phyloP scores from a whole-genome alignment of 2,888 invertebrate species.

The Drosophila bunnanda region DNA sequence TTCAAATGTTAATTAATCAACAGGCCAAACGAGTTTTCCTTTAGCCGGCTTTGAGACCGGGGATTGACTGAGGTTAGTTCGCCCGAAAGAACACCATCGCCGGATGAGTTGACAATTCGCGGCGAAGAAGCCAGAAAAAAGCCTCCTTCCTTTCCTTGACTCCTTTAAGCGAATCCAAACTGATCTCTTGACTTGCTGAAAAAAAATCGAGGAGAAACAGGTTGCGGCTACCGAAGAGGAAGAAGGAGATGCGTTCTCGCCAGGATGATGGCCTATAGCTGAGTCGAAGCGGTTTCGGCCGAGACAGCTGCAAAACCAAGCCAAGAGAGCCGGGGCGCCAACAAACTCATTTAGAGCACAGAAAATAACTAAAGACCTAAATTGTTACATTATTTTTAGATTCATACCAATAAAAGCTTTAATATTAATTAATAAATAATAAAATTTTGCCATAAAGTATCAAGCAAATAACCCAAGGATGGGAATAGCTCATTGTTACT shows the following conservation, averaged over 20 bases:
- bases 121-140: conserved; percentile 30
- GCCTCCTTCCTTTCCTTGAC: conserved; percentile 16
- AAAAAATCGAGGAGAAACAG: conserved; percentile 20
- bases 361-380: background rate
- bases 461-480: background rate
- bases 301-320: conserved; percentile 47
- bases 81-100: background rate
- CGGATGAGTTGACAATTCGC: conserved; percentile 28
- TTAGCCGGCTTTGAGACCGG: conserved; percentile 19
- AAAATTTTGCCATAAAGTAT: too few relatives aligned
- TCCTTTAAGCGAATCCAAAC: conserved; percentile 24
- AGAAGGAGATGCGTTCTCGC: conserved; percentile 24
- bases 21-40: conserved; percentile 39
- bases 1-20: conserved; percentile 71
- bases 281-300: conserved; percentile 21
- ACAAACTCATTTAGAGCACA: conserved; percentile 45
- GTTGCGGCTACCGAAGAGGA: conserved; percentile 29
- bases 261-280: conserved; percentile 51
- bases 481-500: background rate
- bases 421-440: background rate
- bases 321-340: conserved; percentile 39
- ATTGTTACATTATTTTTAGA: background rate
- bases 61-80: conserved; percentile 50
- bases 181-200: conserved; percentile 11
- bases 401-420: background rate